phyloP scores from a whole-genome alignment of 2,113 vertebrate genomes.

The Kryptolebias marmoratus region DNA sequence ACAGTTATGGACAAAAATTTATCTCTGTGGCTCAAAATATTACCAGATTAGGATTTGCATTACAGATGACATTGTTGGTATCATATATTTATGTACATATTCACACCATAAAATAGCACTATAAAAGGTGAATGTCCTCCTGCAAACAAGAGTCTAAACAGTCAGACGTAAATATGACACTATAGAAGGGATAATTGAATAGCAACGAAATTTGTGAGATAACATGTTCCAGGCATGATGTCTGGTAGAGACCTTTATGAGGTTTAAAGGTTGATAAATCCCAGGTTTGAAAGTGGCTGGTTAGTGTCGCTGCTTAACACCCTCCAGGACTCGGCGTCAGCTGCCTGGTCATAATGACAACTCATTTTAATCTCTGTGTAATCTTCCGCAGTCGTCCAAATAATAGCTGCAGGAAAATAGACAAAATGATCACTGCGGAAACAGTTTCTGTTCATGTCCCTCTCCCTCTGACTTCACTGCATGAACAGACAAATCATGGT shows the following conservation, averaged over 20 bases:
- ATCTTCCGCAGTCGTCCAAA: background rate
- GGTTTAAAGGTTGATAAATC: constrained; percentile 8
- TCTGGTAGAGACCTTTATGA: constrained; percentile 28
- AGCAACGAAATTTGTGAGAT: constrained; percentile 1
- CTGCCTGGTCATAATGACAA: background rate
- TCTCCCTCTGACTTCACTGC: background rate
- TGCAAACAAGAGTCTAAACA: too few relatives aligned
- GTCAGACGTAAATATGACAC: background rate
- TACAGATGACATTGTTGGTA: too few relatives aligned
- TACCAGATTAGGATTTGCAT: too few relatives aligned
- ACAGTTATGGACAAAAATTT: background rate
- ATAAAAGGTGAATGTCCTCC: too few relatives aligned
- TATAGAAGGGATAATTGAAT: constrained; percentile 21
- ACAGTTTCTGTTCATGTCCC: background rate
- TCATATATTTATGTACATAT: too few relatives aligned
- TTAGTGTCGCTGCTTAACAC: background rate
- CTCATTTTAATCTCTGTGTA: background rate
- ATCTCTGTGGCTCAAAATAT: background rate
- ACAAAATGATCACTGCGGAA: background rate
- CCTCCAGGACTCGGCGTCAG: constrained; percentile 3
- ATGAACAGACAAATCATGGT: constrained; percentile 1
- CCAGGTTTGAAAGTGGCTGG: constrained; percentile 7
- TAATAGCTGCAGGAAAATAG: background rate
- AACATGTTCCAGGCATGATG: background rate
- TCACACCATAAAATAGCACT: too few relatives aligned